phyloP scores from a whole-genome alignment of 2,113 vertebrate species.

The Zosterops japonicus region DNA sequence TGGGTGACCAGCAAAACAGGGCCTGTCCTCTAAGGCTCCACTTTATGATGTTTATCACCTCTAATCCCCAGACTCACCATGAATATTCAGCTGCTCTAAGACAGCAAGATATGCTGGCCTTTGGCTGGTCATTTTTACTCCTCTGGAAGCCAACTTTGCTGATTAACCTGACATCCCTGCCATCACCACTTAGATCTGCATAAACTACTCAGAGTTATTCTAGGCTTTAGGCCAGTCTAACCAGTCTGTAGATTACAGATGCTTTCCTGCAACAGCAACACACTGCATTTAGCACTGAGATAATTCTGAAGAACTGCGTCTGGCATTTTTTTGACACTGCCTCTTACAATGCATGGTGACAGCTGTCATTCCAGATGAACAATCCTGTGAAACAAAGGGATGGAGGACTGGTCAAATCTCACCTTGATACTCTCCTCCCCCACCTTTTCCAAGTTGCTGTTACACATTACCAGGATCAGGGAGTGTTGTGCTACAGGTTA shows the following conservation, averaged over 20 bases:
- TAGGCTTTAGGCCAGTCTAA: slow-evolving; percentile 5
- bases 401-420: neutral
- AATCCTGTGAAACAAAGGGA: neutral
- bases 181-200: neutral
- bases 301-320: neutral
- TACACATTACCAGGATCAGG: neutral
- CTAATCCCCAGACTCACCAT: neutral
- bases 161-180: neutral
- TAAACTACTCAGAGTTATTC: neutral
- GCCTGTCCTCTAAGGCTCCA: neutral
- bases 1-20: neutral
- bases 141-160: neutral
- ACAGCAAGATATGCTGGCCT: neutral
- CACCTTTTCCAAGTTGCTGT: neutral
- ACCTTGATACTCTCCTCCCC: neutral
- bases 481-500: neutral
- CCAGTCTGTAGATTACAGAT: neutral
- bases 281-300: neutral
- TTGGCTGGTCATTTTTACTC: neutral
- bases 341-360: neutral
- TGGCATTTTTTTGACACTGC: neutral
- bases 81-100: neutral
- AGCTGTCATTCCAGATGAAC: slow-evolving; percentile 33
- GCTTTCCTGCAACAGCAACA: neutral
- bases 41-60: neutral